These are phyloP conservation scores for Oxygymnocypris stewartii DNA, from an alignment of 2,113 vertebrate genomes.

Conservation along the genomic window DNA sequence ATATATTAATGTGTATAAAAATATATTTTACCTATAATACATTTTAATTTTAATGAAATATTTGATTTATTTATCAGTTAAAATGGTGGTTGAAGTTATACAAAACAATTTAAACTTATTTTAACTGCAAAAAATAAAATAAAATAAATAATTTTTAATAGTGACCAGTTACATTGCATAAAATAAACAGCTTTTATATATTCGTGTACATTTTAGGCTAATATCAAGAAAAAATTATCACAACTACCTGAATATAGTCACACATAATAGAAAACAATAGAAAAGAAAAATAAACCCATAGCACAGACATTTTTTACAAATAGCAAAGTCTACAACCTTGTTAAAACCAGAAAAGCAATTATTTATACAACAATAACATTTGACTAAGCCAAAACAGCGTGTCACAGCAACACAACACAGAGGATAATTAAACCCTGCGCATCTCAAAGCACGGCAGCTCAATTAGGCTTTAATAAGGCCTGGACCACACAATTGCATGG, in stretches of 20 bases:
- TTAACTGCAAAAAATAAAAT: too few species aligned
- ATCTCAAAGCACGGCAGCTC: conserved; percentile 19
- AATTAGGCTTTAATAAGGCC: conserved; percentile 39
- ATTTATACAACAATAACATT: conserved; percentile 3
- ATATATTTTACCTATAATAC: too few species aligned
- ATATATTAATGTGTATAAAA: too few species aligned
- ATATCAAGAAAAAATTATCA: background rate
- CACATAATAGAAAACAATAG: background rate
- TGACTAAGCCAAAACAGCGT: background rate
- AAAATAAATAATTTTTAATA: too few species aligned
- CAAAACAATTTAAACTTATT: too few species aligned
- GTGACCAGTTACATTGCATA: too few species aligned
- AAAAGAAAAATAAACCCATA: background rate
- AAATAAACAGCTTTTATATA: too few species aligned
- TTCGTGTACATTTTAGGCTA: too few species aligned
- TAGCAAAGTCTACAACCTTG: conserved; percentile 12
- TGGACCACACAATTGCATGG: conserved; percentile 24
- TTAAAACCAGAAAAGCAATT: conserved; percentile 16
- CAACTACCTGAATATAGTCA: background rate
- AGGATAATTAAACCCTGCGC: conserved; percentile 17
- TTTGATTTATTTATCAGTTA: too few species aligned
- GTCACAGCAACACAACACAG: conserved; percentile 25
- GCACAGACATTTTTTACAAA: background rate
- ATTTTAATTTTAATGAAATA: too few species aligned
- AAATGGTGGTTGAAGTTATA: too few species aligned